These are phyloP conservation scores for Cephonodes hylas DNA, from an alignment of 2,888 invertebrate species.

Conservation along the genomic window DNA sequence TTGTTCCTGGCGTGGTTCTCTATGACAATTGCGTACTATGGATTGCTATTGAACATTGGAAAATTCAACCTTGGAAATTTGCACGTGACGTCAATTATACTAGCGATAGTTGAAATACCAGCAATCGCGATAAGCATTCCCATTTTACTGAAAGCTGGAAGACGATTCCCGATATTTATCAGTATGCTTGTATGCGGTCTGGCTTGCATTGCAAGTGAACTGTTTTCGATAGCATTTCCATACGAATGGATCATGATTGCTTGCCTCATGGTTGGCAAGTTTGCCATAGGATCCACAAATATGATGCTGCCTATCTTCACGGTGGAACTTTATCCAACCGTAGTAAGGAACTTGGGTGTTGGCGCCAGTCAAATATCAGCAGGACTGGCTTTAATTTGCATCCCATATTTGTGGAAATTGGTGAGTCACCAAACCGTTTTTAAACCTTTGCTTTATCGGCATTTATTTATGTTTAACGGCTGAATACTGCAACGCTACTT, in stretches of 20 bases:
- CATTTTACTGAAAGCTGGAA: slow-evolving; percentile 87
- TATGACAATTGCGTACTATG: slow-evolving; percentile 89
- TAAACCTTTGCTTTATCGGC: neutral
- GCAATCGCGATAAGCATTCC: slow-evolving; percentile 88
- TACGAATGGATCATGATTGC: slow-evolving; percentile 86
- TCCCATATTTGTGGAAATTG: slow-evolving; percentile 89
- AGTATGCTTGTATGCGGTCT: slow-evolving; percentile 85
- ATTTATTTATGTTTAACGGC: no score
- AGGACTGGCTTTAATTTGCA: slow-evolving; percentile 87
- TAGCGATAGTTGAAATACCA: slow-evolving; percentile 89
- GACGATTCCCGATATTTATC: slow-evolving; percentile 86
- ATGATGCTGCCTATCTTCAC: slow-evolving; percentile 89
- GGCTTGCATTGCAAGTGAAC: slow-evolving; percentile 84
- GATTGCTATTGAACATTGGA: slow-evolving; percentile 86
- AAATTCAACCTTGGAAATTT: slow-evolving; percentile 88
- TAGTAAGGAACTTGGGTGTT: slow-evolving; percentile 85
- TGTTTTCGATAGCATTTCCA: slow-evolving; percentile 75
- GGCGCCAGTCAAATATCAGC: slow-evolving; percentile 89
- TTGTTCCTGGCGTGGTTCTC: slow-evolving; percentile 88
- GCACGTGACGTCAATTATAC: slow-evolving; percentile 86
- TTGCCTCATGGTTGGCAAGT: slow-evolving; percentile 90
- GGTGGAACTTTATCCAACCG: slow-evolving; percentile 86
- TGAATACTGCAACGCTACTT: no score
- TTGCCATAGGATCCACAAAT: slow-evolving; percentile 89
- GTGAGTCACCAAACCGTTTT: slow-evolving; percentile 66